These are phyloP conservation scores for Fregata magnificens DNA, from an alignment of 2,113 vertebrate genomes.

Conservation along the genomic window DNA sequence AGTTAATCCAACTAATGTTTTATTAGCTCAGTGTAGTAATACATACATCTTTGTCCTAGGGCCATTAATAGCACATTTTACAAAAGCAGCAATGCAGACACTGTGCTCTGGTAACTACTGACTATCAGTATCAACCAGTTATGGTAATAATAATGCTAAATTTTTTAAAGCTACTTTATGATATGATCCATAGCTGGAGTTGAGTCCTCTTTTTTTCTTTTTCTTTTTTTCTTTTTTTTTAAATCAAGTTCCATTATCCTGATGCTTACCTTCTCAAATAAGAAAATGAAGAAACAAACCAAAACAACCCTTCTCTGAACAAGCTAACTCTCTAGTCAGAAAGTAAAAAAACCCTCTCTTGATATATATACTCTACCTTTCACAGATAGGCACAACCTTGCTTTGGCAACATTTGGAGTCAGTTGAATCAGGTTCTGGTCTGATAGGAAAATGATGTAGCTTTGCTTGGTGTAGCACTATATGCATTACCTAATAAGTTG, in stretches of 20 bases:
- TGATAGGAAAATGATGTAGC: not conserved
- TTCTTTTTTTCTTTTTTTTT: not conserved
- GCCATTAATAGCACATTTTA: not conserved
- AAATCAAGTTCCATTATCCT: not conserved
- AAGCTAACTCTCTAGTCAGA: not conserved
- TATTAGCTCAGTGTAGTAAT: not conserved
- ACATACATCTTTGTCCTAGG: not conserved
- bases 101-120: not conserved
- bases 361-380: not conserved
- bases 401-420: not conserved
- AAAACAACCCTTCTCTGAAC: not conserved
- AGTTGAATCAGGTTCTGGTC: not conserved
- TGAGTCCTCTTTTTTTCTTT: not conserved
- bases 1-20: not conserved
- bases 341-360: not conserved
- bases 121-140: not conserved
- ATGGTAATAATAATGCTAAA: fast-evolving
- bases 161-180: not conserved
- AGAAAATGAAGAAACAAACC: not conserved
- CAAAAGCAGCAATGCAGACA: not conserved
- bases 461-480: not conserved
- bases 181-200: not conserved
- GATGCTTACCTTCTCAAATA: not conserved
- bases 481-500: not conserved
- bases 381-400: not conserved